Base-by-base conservation (phyloP, 35 echinoderm and acorn worm species). In the Holothuria glaberrima region DNA sequence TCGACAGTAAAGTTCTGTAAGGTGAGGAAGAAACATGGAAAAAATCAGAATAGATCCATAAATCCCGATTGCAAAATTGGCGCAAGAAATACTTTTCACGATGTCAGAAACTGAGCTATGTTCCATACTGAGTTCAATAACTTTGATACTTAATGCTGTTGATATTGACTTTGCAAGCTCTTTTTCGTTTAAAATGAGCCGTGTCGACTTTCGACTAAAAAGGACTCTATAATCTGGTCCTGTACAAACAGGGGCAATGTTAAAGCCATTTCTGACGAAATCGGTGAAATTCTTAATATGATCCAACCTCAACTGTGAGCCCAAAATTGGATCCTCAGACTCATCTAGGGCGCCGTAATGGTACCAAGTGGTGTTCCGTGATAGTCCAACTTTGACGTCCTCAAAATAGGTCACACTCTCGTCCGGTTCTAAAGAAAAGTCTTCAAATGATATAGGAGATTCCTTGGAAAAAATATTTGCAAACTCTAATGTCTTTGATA, bases 101-200 rank as follows among this genome's bases (percentile, higher is more conserved):
- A 90, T 63, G 36, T 93, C 88, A 34, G 28, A 30, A 5, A 97
- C 0, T 27, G 88, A 46, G 44, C 48, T 54, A 4, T 31, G 73
- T 59, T 98, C 95, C 19, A 94, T 76, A 88, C 90, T 87, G 9
- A 91, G 45, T 12, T 65, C 71, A 7, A 90, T 9, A 12, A 94
- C 88, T 10, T 48, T 58, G 22, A 91, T 52, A 28, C 74, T 81
- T 30, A 84, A 77, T 35, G 89, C 31, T 46, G 78, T 61, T 1
- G 82, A 69, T 4, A 98, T 30, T 21, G 75, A 41, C 21, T 71
- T 50, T 18, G 67, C 48, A 9, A 98, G 25, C 22, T 92, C 61
- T 10, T 56, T 59, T 71, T 94, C 92, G 65, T 98, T 98, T 22
- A 98, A 56, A 56, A 98, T 92, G 26, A 94, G 32, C 35, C 95